phyloP scores from a whole-genome alignment of 1,140 invertebrate genomes.

The Lineus longissimus region DNA sequence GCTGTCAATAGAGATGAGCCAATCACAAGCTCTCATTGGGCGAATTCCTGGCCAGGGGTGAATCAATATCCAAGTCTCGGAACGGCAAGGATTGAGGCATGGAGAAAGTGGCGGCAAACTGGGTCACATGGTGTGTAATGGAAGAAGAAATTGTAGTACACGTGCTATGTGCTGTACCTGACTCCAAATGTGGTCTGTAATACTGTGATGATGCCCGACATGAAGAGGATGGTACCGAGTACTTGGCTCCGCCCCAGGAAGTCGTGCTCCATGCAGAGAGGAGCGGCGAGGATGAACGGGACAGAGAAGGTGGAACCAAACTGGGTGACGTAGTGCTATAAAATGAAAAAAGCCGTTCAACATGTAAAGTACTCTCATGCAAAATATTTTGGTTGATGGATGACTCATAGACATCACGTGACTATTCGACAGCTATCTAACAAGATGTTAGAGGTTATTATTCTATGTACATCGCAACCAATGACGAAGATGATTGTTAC shows the following conservation, averaged over 20 bases:
- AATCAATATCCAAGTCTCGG: too few relatives aligned
- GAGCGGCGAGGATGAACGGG: conserved; percentile 75
- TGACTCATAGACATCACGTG: not conserved
- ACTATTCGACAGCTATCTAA: not conserved
- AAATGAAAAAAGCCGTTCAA: not conserved
- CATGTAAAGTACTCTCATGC: not conserved
- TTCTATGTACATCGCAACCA: not conserved
- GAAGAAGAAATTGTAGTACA: not conserved
- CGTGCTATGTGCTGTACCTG: conserved; percentile 54
- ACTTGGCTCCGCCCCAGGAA: conserved; percentile 56
- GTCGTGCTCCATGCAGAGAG: conserved; percentile 67
- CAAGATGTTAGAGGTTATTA: not conserved
- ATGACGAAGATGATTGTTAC: conserved; percentile 48
- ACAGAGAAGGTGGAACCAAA: conserved; percentile 80
- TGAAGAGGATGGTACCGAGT: conserved; percentile 80
- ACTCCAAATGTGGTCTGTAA: conserved; percentile 74
- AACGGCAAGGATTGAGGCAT: too few relatives aligned
- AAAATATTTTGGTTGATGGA: not conserved
- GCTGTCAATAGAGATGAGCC: too few relatives aligned
- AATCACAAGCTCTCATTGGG: too few relatives aligned
- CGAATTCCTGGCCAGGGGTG: too few relatives aligned
- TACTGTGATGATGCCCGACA: conserved; percentile 77
- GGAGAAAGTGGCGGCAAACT: too few relatives aligned
- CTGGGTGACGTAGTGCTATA: conserved; percentile 81
- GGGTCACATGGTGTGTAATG: too few relatives aligned